phyloP scores from a whole-genome alignment of 2,888 invertebrate genomes.

The Spilarctia lutea region DNA sequence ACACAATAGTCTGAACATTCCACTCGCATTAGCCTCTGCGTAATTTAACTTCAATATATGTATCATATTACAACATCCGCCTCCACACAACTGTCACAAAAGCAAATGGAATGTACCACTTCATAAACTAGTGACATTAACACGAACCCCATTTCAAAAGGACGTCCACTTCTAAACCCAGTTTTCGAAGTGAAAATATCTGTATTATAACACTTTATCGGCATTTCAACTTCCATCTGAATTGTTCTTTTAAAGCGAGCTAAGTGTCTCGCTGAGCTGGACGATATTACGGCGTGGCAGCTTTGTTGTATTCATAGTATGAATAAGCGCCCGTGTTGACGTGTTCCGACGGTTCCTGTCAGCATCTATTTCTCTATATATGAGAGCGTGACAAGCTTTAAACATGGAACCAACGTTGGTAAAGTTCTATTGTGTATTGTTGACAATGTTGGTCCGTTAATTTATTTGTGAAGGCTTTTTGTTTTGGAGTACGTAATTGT shows the following conservation, averaged over 20 bases:
- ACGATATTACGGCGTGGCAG: background rate
- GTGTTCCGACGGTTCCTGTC: conserved; percentile 4
- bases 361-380: background rate
- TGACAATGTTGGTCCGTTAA: background rate
- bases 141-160: conserved; percentile 1
- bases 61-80: background rate
- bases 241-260: background rate
- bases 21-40: background rate
- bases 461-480: background rate
- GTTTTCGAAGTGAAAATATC: background rate
- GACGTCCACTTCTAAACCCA: background rate
- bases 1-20: no score
- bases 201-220: background rate
- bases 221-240: background rate
- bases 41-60: background rate
- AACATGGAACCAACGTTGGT: background rate
- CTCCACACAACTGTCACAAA: background rate
- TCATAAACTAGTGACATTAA: background rate
- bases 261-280: conserved; percentile 3
- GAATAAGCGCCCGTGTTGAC: background rate
- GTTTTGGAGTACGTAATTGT: background rate
- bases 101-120: background rate
- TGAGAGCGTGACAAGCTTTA: background rate
- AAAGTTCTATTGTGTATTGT: conserved; percentile 1
- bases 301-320: conserved; percentile 1